Evolutionary conservation across 2,797 vertebrate genomes (phyloP).

Genomic region (Clarias pachynema): DNA sequence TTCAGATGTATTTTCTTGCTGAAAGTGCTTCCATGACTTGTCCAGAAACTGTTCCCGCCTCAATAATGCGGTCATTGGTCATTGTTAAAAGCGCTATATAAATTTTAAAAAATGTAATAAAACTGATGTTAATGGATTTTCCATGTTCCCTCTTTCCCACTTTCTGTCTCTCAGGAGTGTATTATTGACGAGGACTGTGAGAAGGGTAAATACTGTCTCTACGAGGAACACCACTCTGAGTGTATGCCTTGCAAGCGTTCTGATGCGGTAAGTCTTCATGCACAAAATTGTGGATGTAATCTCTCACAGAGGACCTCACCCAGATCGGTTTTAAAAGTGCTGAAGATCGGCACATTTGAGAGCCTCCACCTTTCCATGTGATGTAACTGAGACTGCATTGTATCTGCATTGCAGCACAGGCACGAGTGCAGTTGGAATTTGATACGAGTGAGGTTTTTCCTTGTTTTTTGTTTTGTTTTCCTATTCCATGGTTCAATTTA

Average conservation of each 20-base stretch:
- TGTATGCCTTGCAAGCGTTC: constrained; percentile 84
- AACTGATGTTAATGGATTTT: not conserved
- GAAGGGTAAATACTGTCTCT: constrained; percentile 80
- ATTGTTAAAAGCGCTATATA: too few relatives aligned
- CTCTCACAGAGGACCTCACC: not conserved
- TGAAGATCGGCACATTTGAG: constrained; percentile 3
- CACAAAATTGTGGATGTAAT: not conserved
- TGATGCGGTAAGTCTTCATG: constrained; percentile 68
- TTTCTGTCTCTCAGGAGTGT: constrained; percentile 78
- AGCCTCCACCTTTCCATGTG: constrained; percentile 12
- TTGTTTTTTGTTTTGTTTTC: constrained; percentile 3
- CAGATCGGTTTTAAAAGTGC: constrained; percentile 15
- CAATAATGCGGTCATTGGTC: too few relatives aligned
- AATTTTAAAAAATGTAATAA: too few relatives aligned
- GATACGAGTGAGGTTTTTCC: constrained; percentile 40
- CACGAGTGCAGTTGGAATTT: constrained; percentile 70
- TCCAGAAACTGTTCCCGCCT: too few relatives aligned
- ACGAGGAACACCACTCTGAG: constrained; percentile 74
- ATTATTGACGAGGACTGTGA: constrained; percentile 86
- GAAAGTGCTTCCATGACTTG: too few relatives aligned
- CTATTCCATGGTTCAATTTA: constrained; percentile 52
- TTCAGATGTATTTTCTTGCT: too few relatives aligned
- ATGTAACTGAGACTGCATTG: constrained; percentile 57
- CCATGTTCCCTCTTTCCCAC: not conserved
- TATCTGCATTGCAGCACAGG: constrained; percentile 73